Conservation (phyloP, 2,888 invertebrate species). For the Dromius quadrimaculatus region DNA sequence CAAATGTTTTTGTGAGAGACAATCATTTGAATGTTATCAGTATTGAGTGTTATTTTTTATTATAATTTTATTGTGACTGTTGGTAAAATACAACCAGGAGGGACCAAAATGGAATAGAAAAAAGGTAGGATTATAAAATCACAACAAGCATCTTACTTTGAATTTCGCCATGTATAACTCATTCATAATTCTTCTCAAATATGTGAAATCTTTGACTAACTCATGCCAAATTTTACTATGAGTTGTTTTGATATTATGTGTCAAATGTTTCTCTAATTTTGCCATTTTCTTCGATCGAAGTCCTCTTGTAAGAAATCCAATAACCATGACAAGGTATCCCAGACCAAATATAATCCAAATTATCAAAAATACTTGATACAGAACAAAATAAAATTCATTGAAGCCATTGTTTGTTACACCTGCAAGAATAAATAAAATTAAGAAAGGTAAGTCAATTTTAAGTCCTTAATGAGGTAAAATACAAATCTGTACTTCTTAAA, state of each 20-base stretch:
- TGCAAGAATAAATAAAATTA: conserved; percentile 52
- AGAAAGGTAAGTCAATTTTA: background rate
- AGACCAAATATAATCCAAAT: conserved; percentile 93
- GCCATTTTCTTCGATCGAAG: conserved; percentile 81
- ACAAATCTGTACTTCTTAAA: conserved; percentile 25
- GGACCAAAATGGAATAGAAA: background rate
- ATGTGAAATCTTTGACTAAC: conserved; percentile 80
- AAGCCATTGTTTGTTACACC: conserved; percentile 64
- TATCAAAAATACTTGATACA: conserved; percentile 85
- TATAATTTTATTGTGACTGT: background rate
- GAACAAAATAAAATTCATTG: conserved; percentile 71
- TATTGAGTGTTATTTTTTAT: too few relatives aligned
- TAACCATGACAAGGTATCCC: conserved; percentile 91
- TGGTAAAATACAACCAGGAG: background rate
- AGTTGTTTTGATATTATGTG: conserved; percentile 81
- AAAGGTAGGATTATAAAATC: conserved; percentile 19
- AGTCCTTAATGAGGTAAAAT: too few relatives aligned
- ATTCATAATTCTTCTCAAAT: conserved; percentile 80
- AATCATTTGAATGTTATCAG: too few relatives aligned
- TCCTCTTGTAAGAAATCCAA: conserved; percentile 85
- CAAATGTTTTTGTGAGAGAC: too few relatives aligned
- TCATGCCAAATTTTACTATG: conserved; percentile 83
- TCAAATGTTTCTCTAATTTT: conserved; percentile 81
- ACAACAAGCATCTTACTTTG: conserved; percentile 74
- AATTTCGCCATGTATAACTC: conserved; percentile 86